Conservation (phyloP, 2,797 vertebrate genomes). For the Pogoniulus pusillus region DNA sequence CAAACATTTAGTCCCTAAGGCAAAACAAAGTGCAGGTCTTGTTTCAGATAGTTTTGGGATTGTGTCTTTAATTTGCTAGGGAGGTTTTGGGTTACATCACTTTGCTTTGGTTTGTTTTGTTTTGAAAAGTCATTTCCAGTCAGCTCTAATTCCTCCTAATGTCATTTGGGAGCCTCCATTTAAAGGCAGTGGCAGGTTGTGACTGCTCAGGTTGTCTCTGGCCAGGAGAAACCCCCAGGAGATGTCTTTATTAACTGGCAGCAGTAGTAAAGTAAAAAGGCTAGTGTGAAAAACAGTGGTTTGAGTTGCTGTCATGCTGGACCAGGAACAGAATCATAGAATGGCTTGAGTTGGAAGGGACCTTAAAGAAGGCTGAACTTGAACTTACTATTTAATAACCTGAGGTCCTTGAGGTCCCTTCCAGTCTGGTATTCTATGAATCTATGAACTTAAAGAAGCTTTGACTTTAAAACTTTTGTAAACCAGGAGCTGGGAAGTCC, state of each 20-base stretch:
- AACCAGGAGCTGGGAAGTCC: background rate
- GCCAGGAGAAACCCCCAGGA: background rate
- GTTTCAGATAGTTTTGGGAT: background rate
- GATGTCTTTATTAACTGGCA: background rate
- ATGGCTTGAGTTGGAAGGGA: too few species aligned
- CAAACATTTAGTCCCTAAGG: background rate
- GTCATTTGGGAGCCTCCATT: background rate
- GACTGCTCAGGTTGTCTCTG: background rate
- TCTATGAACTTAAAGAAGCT: background rate
- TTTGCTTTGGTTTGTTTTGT: background rate
- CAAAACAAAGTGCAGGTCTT: background rate
- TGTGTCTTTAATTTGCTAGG: background rate
- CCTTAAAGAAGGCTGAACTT: background rate
- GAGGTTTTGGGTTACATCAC: background rate
- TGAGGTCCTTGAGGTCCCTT: too few species aligned
- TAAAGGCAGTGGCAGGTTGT: background rate
- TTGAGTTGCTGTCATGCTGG: fast-evolving
- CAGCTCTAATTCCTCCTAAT: background rate
- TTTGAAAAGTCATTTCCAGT: background rate
- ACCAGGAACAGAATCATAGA: background rate
- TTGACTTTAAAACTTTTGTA: background rate
- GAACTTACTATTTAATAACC: background rate
- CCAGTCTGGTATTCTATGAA: too few species aligned
- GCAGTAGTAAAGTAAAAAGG: background rate
- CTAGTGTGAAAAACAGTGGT: background rate